Evolutionary conservation across 2,113 vertebrate genomes (phyloP), one percentile per base, ranked within the genome.

Genomic region (Aegithalos caudatus): DNA sequence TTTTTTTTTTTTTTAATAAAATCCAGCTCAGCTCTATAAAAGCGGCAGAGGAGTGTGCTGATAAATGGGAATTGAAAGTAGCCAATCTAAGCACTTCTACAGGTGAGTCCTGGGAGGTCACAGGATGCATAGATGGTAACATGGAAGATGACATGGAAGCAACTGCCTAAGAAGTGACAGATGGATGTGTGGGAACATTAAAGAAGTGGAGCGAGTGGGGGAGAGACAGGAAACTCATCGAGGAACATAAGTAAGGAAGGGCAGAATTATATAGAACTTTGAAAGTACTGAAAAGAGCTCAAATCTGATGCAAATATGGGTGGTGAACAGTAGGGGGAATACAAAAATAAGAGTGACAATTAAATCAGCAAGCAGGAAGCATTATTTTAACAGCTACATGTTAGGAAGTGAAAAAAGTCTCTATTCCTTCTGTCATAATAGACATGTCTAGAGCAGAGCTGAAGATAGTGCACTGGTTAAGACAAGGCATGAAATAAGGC

Each of bases 341-440:
- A 83, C 85, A 94, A 97, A 97, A 95, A 95, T 95, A 97, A 91
- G 92, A 93, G 81, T 78, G 90, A 96, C 94, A 96, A 95, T 95
- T 96, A 97, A 97, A 96, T 91, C 94, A 95, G 87, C 90, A 92
- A 95, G 89, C 81, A 95, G 87, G 94, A 95, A 96, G 67, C 87
- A 90, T 95, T 97, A 92, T 89, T 95, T 96, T 92, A 96, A 95
- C 87, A 94, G 90, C 89, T 91, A 87, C 66, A 86, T 56, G 67
- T 60, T 96, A 82, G 76, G 74, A 93, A 96, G 62, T 70, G 67
- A 90, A 96, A 91, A 81, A 85, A 95, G 74, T 65, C 81, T 95
- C 74, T 79, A 65, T 86, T 95, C 90, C 94, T 94, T 91, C 95
- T 95, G 90, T 92, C 94, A 90, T 80, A 94, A 95, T 82, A 94